These are phyloP conservation scores for Sussaba pulchella DNA, from an alignment of 2,888 invertebrate species.

Conservation along the genomic window DNA sequence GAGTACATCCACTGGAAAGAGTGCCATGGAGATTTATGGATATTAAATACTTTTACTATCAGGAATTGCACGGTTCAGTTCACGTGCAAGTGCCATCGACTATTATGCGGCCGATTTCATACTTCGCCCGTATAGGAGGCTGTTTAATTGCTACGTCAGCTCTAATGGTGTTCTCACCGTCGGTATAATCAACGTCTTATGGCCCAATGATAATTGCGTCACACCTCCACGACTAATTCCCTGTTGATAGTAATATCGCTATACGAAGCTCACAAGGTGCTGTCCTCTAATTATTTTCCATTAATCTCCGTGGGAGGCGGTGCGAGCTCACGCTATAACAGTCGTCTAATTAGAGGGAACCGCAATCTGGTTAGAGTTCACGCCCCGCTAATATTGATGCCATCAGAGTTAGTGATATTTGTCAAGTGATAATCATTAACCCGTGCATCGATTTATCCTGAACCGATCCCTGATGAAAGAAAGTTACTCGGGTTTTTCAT, in stretches of 20 bases:
- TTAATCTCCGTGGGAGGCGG: constrained; percentile 22
- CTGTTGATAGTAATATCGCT: constrained; percentile 32
- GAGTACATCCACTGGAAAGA: not conserved
- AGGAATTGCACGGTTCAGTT: too few relatives aligned
- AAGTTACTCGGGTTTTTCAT: not conserved
- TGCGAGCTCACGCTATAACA: constrained; percentile 41
- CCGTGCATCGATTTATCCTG: not conserved
- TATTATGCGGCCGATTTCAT: too few relatives aligned
- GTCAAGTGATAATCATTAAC: not conserved
- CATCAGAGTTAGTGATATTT: not conserved
- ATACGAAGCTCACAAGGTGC: constrained; percentile 18
- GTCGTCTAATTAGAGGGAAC: constrained; percentile 52
- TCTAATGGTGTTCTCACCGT: not conserved
- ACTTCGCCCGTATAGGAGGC: not conserved
- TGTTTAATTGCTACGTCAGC: not conserved
- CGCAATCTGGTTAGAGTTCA: constrained; percentile 47
- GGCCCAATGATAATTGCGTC: constrained; percentile 35
- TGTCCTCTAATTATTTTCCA: constrained; percentile 52
- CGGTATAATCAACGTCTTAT: constrained; percentile 28
- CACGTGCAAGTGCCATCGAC: too few relatives aligned
- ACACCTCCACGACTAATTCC: constrained; percentile 33
- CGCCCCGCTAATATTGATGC: not conserved
- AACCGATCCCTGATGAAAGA: not conserved
- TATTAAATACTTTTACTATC: not conserved
- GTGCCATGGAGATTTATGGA: not conserved